A percentile compares a stretch with the other conserved stretches of the same genome.
Conservation (phyloP, 1,140 invertebrate species). For the Halyomorpha halys region DNA sequence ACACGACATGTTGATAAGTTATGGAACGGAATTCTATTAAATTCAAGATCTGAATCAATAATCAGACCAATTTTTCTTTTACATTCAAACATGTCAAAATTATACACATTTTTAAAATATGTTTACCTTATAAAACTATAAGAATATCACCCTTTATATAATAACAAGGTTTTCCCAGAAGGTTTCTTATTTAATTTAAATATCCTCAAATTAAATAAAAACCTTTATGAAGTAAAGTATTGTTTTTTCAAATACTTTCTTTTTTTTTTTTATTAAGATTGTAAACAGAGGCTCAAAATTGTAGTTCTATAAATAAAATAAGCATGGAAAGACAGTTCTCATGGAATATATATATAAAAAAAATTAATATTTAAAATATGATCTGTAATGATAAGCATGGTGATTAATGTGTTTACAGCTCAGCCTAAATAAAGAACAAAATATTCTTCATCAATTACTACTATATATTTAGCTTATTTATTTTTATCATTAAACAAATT, state of each 20-base stretch:
- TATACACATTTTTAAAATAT: slow-evolving; percentile 8
- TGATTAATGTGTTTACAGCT: too few relatives aligned
- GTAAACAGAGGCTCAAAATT: too few relatives aligned
- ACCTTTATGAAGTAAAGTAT: slow-evolving; percentile 2
- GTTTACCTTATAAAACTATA: slow-evolving; percentile 20
- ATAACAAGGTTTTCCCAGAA: background rate
- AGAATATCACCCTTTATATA: slow-evolving; percentile 21
- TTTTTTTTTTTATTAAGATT: too few relatives aligned
- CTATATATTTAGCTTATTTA: too few relatives aligned
- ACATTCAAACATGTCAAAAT: slow-evolving; percentile 12
- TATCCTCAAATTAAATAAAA: slow-evolving; percentile 3
- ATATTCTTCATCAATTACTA: too few relatives aligned
- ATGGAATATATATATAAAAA: too few relatives aligned
- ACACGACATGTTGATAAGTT: slow-evolving; percentile 16
- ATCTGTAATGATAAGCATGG: too few relatives aligned
- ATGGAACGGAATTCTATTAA: slow-evolving; percentile 21
- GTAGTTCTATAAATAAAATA: too few relatives aligned
- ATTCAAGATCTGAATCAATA: slow-evolving; percentile 17
- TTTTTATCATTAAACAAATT: too few relatives aligned
- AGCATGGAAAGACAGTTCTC: too few relatives aligned
- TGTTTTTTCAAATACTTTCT: background rate
- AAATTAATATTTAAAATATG: too few relatives aligned
- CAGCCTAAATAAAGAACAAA: too few relatives aligned
- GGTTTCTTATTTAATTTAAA: slow-evolving; percentile 11
- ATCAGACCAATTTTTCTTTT: slow-evolving; percentile 14